These are phyloP conservation scores for Chamaea fasciata DNA, from an alignment of 2,113 vertebrate species.

Conservation along the genomic window DNA sequence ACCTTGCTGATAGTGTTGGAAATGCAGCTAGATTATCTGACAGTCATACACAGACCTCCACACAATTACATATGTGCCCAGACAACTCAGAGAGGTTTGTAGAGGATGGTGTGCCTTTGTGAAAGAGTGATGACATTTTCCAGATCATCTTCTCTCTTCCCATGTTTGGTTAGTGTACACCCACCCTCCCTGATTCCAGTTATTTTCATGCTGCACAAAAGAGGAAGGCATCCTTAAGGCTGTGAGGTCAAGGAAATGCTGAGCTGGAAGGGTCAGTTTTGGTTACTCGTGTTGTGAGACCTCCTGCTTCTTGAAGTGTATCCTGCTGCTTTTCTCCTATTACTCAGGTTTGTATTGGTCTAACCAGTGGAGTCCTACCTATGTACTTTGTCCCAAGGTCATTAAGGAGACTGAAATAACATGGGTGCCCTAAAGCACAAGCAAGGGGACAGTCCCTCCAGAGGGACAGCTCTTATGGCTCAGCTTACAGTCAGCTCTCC, in stretches of 20 bases:
- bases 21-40: background rate
- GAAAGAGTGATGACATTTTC: background rate
- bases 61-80: background rate
- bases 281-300: background rate
- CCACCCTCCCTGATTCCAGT: background rate
- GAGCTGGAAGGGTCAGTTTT: background rate
- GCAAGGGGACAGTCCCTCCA: fast-evolving
- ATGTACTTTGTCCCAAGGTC: background rate
- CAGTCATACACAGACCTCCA: background rate
- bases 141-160: background rate
- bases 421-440: background rate
- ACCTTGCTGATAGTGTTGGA: background rate
- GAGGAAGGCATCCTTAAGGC: background rate
- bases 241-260: background rate
- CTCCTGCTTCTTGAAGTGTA: background rate
- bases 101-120: background rate
- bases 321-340: background rate
- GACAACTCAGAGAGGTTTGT: background rate
- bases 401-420: background rate
- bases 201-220: background rate
- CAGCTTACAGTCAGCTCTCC: background rate
- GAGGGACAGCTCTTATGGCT: background rate
- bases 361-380: background rate
- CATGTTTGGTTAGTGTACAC: background rate
- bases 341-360: background rate